Conservation (phyloP, 2,113 vertebrate species). For the Symphodus melops region DNA sequence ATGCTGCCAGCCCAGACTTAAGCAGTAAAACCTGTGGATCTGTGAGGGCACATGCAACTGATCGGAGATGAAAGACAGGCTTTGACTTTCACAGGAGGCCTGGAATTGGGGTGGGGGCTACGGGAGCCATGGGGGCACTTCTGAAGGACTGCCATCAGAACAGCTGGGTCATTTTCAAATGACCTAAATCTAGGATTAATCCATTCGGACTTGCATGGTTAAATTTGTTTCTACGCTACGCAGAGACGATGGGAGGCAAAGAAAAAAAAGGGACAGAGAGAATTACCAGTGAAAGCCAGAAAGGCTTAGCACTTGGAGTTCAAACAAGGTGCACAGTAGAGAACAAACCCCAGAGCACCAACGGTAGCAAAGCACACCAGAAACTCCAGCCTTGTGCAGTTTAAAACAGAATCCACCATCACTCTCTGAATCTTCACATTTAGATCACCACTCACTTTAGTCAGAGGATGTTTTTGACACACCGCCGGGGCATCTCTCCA, state of each 20-base stretch:
- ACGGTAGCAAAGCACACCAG: constrained; percentile 43
- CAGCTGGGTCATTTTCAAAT: constrained; percentile 80
- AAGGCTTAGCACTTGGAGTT: constrained; percentile 60
- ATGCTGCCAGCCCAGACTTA: constrained; percentile 78
- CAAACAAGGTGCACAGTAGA: constrained; percentile 63
- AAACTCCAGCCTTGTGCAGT: not conserved
- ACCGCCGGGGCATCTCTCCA: constrained; percentile 48
- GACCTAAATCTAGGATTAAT: constrained; percentile 75
- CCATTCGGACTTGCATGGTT: constrained; percentile 59
- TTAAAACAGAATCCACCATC: constrained; percentile 15
- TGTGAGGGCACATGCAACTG: constrained; percentile 83
- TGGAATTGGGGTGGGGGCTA: constrained; percentile 59
- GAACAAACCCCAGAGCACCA: constrained; percentile 22
- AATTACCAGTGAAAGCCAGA: constrained; percentile 54
- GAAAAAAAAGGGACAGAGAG: constrained; percentile 38
- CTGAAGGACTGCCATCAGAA: constrained; percentile 76
- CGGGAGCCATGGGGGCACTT: constrained; percentile 56
- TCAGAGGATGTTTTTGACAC: constrained; percentile 53
- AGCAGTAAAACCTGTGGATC: constrained; percentile 83
- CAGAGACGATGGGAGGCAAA: constrained; percentile 45
- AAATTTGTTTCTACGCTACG: constrained; percentile 53
- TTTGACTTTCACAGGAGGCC: constrained; percentile 82
- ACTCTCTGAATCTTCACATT: constrained; percentile 12
- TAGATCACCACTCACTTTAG: constrained; percentile 10
- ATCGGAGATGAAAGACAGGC: constrained; percentile 82